Conservation (phyloP, 2,797 vertebrate species). For the Melanotaenia boesemani region DNA sequence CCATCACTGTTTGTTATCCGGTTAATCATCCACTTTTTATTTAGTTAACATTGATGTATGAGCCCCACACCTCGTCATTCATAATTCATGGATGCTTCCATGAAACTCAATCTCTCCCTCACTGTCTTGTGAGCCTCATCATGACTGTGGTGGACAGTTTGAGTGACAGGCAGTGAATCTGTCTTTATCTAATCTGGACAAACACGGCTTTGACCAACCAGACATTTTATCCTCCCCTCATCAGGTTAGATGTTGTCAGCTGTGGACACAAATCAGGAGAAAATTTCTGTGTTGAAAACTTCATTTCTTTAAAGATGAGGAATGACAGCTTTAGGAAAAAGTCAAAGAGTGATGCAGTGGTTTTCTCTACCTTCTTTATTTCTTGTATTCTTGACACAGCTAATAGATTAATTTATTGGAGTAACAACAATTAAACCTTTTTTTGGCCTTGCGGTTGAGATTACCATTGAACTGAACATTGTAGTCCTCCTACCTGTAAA, state of each 20-base stretch:
- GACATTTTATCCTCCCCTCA: not conserved
- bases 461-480: not conserved
- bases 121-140: conserved; percentile 39
- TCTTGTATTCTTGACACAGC: not conserved
- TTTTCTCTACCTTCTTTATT: not conserved
- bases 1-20: conserved; percentile 23
- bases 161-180: conserved; percentile 41
- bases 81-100: conserved; percentile 69
- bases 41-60: conserved; percentile 47
- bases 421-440: not conserved
- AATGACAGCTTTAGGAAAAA: not conserved
- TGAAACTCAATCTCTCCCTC: conserved; percentile 66
- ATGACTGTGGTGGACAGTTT: conserved; percentile 32
- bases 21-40: conserved; percentile 44
- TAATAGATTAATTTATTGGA: not conserved
- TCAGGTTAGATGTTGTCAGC: conserved; percentile 6
- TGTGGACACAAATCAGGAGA: not conserved
- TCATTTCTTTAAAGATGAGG: not conserved
- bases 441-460: not conserved
- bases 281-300: not conserved
- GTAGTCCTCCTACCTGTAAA: not conserved
- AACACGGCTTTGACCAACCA: not conserved
- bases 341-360: not conserved
- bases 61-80: conserved; percentile 48
- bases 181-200: conserved; percentile 24